Conservation (phyloP, 2,113 vertebrate species). For the Pantherophis guttatus region DNA sequence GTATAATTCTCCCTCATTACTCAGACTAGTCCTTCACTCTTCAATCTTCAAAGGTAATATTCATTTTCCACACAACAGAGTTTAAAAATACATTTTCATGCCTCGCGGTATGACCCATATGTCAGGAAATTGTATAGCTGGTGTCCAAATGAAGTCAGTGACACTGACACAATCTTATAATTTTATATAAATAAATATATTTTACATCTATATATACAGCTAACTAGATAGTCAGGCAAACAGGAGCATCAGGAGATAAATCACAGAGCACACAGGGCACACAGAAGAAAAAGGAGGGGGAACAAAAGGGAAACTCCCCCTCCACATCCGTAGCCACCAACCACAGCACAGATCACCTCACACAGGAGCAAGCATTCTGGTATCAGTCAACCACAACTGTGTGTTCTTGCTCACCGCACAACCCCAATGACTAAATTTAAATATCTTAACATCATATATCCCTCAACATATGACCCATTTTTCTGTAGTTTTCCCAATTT, state of each 20-base stretch:
- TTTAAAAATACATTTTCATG: background rate
- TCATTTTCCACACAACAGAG: background rate
- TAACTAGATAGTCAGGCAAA: background rate
- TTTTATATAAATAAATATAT: background rate
- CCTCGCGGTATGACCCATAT: background rate
- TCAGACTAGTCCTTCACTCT: background rate
- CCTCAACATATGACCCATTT: background rate
- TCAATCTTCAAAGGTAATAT: background rate
- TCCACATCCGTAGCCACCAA: background rate
- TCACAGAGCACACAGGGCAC: background rate
- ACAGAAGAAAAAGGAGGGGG: background rate
- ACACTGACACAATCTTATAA: background rate
- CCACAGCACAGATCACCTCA: background rate
- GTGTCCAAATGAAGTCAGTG: background rate
- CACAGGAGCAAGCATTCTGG: background rate
- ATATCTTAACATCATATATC: background rate
- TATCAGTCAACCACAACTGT: background rate
- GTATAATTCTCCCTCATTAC: background rate
- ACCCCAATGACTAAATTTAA: background rate
- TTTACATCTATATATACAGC: background rate
- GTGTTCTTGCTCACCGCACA: background rate
- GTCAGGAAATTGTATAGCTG: background rate
- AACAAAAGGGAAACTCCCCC: background rate
- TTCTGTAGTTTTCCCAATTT: background rate
- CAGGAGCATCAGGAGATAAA: background rate